Conservation (phyloP, 2,888 invertebrate genomes). For the Clanis bilineata region DNA sequence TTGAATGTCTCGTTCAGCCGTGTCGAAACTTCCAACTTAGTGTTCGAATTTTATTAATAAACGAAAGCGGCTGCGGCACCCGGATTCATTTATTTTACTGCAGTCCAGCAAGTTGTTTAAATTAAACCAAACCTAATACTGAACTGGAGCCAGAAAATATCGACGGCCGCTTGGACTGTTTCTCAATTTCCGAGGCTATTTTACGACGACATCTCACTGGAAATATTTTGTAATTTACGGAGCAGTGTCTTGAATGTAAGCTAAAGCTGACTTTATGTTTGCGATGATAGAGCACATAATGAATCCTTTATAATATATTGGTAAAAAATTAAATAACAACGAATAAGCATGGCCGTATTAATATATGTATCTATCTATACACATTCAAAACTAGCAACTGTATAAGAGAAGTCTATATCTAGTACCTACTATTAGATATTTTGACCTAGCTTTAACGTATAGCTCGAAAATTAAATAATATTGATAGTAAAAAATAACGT, state of each 20-base stretch:
- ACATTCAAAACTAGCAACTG: too few species aligned
- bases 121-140: slow-evolving; percentile 41
- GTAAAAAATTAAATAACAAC: too few species aligned
- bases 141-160: slow-evolving; percentile 36
- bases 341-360: too few species aligned
- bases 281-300: not conserved
- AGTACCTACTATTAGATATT: too few species aligned
- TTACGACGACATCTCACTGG: not conserved
- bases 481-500: too few species aligned
- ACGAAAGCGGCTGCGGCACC: slow-evolving; percentile 43
- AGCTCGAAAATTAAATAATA: too few species aligned
- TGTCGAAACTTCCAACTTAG: slow-evolving; percentile 56
- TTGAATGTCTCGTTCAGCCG: slow-evolving; percentile 51
- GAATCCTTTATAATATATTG: too few species aligned
- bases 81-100: slow-evolving; percentile 47
- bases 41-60: slow-evolving; percentile 61
- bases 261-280: not conserved
- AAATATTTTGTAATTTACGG: slow-evolving; percentile 11
- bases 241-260: not conserved
- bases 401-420: too few species aligned
- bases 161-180: slow-evolving; percentile 5
- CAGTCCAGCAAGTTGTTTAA: slow-evolving; percentile 43
- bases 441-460: too few species aligned
- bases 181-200: slow-evolving; percentile 9
- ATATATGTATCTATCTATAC: too few species aligned